These are phyloP conservation scores for Chouioia cunea DNA, from an alignment of 2,888 invertebrate genomes.

Conservation along the genomic window DNA sequence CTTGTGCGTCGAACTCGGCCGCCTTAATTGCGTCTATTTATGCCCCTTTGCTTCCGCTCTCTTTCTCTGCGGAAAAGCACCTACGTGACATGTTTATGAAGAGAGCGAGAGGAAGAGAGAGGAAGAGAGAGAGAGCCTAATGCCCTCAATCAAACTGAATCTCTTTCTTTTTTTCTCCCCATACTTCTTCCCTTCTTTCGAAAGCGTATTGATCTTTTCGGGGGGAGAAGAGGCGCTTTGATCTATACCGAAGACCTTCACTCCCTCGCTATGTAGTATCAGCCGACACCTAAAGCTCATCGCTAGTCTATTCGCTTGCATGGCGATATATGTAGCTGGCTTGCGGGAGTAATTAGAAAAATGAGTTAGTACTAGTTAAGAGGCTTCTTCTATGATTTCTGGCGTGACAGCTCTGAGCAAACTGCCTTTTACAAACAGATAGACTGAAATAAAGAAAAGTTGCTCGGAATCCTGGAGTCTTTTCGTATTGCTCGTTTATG, in stretches of 20 bases:
- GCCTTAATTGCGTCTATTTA: conserved; percentile 68
- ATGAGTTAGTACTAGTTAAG: conserved; percentile 65
- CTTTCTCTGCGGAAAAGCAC: conserved; percentile 57
- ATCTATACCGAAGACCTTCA: conserved; percentile 61
- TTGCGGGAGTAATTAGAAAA: conserved; percentile 65
- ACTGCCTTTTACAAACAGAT: no score
- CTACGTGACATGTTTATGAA: conserved; percentile 68
- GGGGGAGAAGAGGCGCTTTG: conserved; percentile 65
- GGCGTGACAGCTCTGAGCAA: conserved; percentile 10
- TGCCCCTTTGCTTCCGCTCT: conserved; percentile 64
- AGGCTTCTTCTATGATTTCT: conserved; percentile 45
- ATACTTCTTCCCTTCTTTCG: conserved; percentile 48
- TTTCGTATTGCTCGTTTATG: conserved; percentile 21
- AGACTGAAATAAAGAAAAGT: conserved; percentile 13
- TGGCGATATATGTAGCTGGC: conserved; percentile 50
- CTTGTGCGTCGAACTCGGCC: conserved; percentile 29
- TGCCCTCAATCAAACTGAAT: conserved; percentile 63
- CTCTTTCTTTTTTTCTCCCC: conserved; percentile 41
- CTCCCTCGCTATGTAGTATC: conserved; percentile 48
- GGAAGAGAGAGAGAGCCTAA: conserved; percentile 60
- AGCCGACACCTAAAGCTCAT: conserved; percentile 61
- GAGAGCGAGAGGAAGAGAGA: conserved; percentile 52
- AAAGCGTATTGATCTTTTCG: conserved; percentile 65
- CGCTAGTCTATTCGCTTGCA: conserved; percentile 53
- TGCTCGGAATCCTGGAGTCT: background rate